Conservation (phyloP, 1,140 invertebrate genomes). For the Antheraea pernyi region DNA sequence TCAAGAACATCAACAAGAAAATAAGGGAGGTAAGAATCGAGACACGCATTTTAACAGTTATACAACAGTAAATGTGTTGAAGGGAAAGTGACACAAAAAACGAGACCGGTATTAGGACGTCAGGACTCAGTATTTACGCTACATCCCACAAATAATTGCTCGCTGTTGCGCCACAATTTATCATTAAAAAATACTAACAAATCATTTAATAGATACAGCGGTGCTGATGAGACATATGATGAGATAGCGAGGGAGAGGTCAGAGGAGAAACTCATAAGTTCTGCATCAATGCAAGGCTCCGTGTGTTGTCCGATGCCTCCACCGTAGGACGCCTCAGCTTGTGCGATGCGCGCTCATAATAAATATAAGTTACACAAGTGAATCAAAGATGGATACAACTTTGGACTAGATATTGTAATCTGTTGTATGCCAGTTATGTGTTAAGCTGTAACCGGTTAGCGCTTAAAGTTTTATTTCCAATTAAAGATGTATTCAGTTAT, state of each 20-base stretch:
- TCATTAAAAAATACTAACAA: not conserved
- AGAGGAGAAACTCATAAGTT: not conserved
- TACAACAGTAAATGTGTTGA: not conserved
- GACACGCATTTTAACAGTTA: not conserved
- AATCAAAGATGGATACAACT: no score
- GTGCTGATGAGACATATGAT: not conserved
- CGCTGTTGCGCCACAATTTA: not conserved
- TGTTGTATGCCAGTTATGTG: no score
- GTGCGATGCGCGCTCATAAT: conserved; percentile 4
- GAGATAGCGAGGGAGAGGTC: not conserved
- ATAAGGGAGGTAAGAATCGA: not conserved
- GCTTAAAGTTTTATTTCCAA: no score
- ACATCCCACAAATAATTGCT: not conserved
- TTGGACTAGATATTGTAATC: no score
- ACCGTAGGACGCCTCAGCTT: not conserved
- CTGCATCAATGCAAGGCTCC: not conserved
- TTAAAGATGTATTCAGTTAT: no score
- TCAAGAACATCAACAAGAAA: conserved; percentile 16
- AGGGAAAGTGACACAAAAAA: not conserved
- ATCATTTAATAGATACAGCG: not conserved
- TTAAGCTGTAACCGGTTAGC: no score
- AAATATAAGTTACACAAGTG: no score
- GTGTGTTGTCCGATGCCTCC: not conserved
- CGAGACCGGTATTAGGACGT: not conserved
- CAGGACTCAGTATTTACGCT: not conserved